These are phyloP conservation scores for Zaprionus davidi DNA, from an alignment of 1,140 invertebrate genomes.

Conservation along the genomic window DNA sequence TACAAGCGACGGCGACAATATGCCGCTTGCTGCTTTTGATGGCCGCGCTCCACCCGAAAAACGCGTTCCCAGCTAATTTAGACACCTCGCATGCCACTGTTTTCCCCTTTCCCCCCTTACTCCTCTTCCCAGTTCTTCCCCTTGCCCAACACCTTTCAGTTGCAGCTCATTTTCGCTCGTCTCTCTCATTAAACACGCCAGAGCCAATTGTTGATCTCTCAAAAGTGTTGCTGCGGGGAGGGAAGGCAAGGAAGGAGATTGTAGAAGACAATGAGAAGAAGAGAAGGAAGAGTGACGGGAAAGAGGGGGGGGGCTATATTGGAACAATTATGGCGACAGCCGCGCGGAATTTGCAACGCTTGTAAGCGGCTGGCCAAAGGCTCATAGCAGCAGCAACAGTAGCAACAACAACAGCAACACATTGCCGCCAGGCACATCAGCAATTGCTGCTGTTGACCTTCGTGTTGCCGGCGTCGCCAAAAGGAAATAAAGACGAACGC, in stretches of 20 bases:
- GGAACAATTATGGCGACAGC: constrained; percentile 77
- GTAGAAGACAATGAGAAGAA: neutral
- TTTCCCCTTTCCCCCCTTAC: neutral
- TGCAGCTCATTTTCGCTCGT: neutral
- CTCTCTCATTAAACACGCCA: constrained; percentile 67
- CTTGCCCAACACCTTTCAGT: neutral
- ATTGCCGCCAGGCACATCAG: constrained; percentile 16
- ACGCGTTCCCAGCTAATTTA: constrained; percentile 81
- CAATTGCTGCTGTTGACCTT: constrained; percentile 62
- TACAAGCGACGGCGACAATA: constrained; percentile 55
- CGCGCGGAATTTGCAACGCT: constrained; percentile 71
- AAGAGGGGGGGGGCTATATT: neutral
- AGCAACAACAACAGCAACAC: constrained; percentile 14
- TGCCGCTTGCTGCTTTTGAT: constrained; percentile 68
- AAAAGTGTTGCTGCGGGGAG: constrained; percentile 53
- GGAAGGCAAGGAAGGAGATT: neutral
- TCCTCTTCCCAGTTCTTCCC: neutral
- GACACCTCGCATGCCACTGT: constrained; percentile 78
- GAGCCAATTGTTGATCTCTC: constrained; percentile 63
- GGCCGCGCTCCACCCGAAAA: constrained; percentile 69
- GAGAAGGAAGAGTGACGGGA: neutral
- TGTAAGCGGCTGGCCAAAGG: constrained; percentile 76
- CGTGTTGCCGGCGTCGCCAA: constrained; percentile 59
- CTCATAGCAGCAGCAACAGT: constrained; percentile 40
- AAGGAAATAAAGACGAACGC: constrained; percentile 58